Percentiles rank a stretch among this genome's conserved stretches.
phyloP scores from a whole-genome alignment of 2,797 vertebrate species.

The Alca torda region DNA sequence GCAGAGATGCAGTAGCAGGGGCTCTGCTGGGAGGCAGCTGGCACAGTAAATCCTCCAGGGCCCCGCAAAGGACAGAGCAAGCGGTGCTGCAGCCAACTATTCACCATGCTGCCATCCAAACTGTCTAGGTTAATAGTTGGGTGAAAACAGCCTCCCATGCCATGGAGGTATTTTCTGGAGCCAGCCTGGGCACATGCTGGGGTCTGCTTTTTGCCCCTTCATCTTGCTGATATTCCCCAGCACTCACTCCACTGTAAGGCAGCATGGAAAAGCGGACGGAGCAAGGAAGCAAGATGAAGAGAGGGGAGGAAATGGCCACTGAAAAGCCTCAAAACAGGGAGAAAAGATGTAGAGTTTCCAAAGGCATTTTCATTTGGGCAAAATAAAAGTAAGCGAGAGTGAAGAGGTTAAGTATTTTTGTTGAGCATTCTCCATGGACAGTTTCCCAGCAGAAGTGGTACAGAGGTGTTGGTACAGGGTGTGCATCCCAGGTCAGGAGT shows the following conservation, averaged over 20 bases:
- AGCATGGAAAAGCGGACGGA: background rate
- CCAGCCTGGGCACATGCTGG: background rate
- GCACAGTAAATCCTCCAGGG: slow-evolving; percentile 18
- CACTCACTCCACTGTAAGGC: background rate
- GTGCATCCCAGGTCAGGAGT: background rate
- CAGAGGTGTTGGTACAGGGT: background rate
- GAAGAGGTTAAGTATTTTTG: background rate
- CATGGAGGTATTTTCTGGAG: background rate
- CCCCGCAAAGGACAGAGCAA: slow-evolving; percentile 18
- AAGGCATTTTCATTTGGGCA: background rate
- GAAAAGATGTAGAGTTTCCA: background rate
- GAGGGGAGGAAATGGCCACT: background rate
- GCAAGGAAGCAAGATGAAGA: background rate
- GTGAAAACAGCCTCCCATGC: background rate
- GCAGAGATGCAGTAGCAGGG: slow-evolving; percentile 39
- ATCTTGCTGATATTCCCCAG: background rate
- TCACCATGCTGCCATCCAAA: background rate
- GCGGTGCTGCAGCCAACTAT: background rate
- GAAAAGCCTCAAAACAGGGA: background rate
- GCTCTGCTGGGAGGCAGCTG: slow-evolving; percentile 30
- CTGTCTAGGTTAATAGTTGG: background rate
- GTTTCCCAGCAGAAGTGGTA: background rate
- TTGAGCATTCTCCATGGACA: background rate
- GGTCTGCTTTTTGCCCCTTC: background rate
- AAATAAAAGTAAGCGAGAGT: background rate